phyloP scores from a whole-genome alignment of 1,140 invertebrate genomes.

The Pinna nobilis region DNA sequence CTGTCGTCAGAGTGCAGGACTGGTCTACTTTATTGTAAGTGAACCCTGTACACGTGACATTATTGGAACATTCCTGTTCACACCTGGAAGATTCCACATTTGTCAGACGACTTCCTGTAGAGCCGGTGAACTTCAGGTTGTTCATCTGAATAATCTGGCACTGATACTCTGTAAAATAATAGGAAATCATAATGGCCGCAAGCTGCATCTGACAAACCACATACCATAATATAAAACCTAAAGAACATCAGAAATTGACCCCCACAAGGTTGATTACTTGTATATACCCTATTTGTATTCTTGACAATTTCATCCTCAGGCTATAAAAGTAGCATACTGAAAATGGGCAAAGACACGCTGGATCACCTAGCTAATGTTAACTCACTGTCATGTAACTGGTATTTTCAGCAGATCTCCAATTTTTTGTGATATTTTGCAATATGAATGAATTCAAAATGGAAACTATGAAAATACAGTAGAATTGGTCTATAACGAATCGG shows the following conservation, averaged over 20 bases:
- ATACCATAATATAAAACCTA: too few species aligned
- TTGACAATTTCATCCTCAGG: not conserved
- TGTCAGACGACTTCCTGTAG: not conserved
- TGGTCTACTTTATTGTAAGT: conserved; percentile 11
- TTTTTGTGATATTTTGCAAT: too few species aligned
- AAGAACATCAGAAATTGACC: not conserved
- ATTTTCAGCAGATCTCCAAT: too few species aligned
- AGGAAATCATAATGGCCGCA: not conserved
- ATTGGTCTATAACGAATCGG: too few species aligned
- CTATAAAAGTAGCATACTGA: not conserved
- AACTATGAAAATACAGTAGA: too few species aligned
- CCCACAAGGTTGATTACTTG: not conserved
- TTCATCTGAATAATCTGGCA: conserved; percentile 12
- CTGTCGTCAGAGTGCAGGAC: conserved; percentile 16
- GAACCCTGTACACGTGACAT: conserved; percentile 15
- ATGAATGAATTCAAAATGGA: too few species aligned
- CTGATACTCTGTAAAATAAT: conserved; percentile 18
- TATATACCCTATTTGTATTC: not conserved
- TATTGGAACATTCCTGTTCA: not conserved
- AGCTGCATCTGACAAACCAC: too few species aligned
- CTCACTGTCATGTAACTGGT: too few species aligned
- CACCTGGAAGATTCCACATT: not conserved
- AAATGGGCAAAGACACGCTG: not conserved
- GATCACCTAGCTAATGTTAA: too few species aligned
- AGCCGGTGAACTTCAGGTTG: conserved; percentile 3